phyloP scores from a whole-genome alignment of 2,888 invertebrate species.

The Entomobrya proxima region DNA sequence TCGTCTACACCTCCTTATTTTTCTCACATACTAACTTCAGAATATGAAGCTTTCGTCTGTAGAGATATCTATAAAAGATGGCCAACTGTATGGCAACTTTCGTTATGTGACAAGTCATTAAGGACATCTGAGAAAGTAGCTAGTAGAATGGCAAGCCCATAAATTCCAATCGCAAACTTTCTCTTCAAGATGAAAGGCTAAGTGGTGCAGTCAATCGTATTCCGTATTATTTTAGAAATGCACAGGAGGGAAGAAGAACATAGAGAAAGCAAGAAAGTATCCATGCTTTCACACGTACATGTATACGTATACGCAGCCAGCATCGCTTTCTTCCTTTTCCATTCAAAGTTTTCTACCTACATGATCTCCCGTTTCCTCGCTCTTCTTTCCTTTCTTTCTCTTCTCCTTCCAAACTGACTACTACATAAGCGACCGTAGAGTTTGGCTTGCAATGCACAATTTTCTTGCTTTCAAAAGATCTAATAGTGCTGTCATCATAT shows the following conservation, averaged over 20 bases:
- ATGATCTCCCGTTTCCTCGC: constrained; percentile 8
- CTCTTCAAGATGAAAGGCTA: constrained; percentile 69
- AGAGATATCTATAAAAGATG: too few relatives aligned
- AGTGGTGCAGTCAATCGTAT: constrained; percentile 71
- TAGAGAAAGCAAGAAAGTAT: constrained; percentile 19
- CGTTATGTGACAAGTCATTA: constrained; percentile 67
- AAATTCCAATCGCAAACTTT: constrained; percentile 68
- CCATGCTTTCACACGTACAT: not conserved
- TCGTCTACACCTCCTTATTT: not conserved
- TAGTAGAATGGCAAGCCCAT: constrained; percentile 56
- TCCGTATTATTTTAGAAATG: constrained; percentile 54
- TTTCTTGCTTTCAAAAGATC: constrained; percentile 31
- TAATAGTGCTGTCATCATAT: constrained; percentile 52
- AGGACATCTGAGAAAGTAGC: constrained; percentile 65
- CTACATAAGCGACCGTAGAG: not conserved
- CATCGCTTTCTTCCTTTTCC: too few relatives aligned
- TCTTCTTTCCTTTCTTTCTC: not conserved
- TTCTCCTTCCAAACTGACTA: not conserved
- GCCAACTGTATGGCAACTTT: constrained; percentile 52
- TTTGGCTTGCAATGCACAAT: not conserved
- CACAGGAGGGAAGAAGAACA: not conserved
- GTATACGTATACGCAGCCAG: too few relatives aligned
- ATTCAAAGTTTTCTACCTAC: constrained; percentile 19
- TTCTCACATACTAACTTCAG: not conserved
- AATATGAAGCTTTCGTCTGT: too few relatives aligned